Percentiles rank a stretch among this genome's conserved stretches.
Evolutionary conservation across 2,888 invertebrate species (phyloP).

Genomic region (Cerceris ruficornis): DNA sequence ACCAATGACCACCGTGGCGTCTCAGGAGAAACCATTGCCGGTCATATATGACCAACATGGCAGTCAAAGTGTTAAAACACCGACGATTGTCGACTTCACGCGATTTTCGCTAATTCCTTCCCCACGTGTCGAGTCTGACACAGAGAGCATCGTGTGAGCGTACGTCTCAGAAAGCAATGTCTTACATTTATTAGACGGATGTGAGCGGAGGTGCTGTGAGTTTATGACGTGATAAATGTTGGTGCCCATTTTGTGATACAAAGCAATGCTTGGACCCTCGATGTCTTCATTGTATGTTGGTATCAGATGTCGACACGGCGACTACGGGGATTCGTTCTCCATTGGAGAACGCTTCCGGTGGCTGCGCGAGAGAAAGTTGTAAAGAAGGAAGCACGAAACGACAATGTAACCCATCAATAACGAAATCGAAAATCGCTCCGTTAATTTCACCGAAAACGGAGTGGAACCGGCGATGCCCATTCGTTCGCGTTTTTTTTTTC

Average conservation of each 20-base stretch:
- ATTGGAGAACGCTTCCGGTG: background rate
- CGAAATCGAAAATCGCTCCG: background rate
- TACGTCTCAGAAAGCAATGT: slow-evolving; percentile 4
- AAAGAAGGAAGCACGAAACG: slow-evolving; percentile 10
- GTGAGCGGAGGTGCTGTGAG: background rate
- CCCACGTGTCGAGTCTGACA: background rate
- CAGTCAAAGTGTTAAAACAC: too few species aligned
- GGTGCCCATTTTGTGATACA: slow-evolving; percentile 28
- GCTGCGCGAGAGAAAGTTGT: background rate
- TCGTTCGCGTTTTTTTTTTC: too few species aligned
- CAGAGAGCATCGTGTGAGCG: background rate
- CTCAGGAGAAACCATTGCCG: too few species aligned
- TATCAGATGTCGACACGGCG: background rate
- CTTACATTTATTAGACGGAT: background rate
- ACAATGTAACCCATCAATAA: background rate
- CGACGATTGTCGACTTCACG: background rate
- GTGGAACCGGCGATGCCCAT: background rate
- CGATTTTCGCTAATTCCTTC: background rate
- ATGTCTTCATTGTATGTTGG: slow-evolving; percentile 38
- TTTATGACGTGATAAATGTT: slow-evolving; percentile 18
- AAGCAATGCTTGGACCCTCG: slow-evolving; percentile 62
- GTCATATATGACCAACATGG: too few species aligned
- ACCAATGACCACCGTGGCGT: too few species aligned
- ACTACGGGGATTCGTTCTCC: too few species aligned
- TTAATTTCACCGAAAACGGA: slow-evolving; percentile 1